A percentile compares a stretch with the other conserved stretches of the same genome.
These are phyloP conservation scores for Coryphaenoides rupestris DNA, from an alignment of 2,113 vertebrate genomes.

Conservation along the genomic window DNA sequence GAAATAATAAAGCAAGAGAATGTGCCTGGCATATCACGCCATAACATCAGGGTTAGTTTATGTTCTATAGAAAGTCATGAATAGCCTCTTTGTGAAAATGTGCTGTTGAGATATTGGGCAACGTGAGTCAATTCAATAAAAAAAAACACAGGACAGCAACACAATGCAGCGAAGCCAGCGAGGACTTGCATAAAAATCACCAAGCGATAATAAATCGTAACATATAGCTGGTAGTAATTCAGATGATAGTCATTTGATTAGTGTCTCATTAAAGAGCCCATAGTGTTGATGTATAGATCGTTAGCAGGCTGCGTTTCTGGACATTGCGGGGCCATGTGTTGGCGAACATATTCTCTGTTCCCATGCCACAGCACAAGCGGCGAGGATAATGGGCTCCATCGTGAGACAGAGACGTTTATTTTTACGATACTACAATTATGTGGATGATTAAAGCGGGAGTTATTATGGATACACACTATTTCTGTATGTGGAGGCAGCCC, in stretches of 20 bases:
- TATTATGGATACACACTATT: too few species aligned
- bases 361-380: too few species aligned
- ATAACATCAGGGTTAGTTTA: constrained; percentile 19
- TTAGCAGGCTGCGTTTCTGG: constrained; percentile 20
- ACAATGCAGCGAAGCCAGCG: not conserved
- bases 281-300: constrained; percentile 14
- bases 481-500: too few species aligned
- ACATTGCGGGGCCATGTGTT: constrained; percentile 24
- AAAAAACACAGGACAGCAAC: constrained; percentile 3
- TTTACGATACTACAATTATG: constrained; percentile 1
- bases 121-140: constrained; percentile 17
- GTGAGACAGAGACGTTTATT: not conserved
- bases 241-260: constrained; percentile 32
- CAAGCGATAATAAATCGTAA: constrained; percentile 13
- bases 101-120: constrained; percentile 30
- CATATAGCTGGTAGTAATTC: constrained; percentile 15
- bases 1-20: constrained; percentile 13
- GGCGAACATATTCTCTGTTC: not conserved
- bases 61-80: constrained; percentile 34
- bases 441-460: not conserved
- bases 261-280: not conserved
- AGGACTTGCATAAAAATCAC: constrained; percentile 1
- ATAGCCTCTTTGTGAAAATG: constrained; percentile 20
- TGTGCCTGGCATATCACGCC: constrained; percentile 16
- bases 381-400: too few species aligned